Conservation (phyloP, 2,797 vertebrate genomes). For the Chaetophractus vellerosus region DNA sequence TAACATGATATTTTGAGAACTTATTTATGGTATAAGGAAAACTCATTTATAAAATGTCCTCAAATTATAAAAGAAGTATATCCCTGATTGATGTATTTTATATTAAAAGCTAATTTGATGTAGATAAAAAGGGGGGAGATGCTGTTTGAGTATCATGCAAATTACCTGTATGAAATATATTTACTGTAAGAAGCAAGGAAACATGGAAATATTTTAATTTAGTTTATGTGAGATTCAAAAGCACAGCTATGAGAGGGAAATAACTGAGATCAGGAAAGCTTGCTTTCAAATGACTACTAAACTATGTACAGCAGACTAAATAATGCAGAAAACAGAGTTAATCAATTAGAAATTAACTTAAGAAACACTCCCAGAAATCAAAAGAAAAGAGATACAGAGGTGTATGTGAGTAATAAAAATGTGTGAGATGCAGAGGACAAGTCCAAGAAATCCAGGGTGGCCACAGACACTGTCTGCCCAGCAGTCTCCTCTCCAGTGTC, state of each 20-base stretch:
- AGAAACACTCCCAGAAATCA: not conserved
- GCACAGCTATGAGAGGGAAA: not conserved
- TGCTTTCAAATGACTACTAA: not conserved
- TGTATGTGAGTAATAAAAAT: not conserved
- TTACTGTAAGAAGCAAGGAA: not conserved
- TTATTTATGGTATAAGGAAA: not conserved
- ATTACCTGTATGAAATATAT: not conserved
- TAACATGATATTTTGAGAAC: not conserved
- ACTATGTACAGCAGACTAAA: not conserved
- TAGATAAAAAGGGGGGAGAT: not conserved
- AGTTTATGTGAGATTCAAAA: not conserved
- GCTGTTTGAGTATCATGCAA: not conserved
- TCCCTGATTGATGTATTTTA: not conserved
- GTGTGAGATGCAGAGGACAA: not conserved
- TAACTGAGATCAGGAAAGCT: not conserved
- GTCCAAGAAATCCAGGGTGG: not conserved
- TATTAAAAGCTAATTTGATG: not conserved
- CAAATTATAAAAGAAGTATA: constrained; percentile 18
- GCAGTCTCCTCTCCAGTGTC: not conserved
- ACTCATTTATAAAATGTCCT: not conserved
- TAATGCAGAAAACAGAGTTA: not conserved
- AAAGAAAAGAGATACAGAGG: not conserved
- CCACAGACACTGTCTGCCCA: too few species aligned
- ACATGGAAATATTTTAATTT: not conserved
- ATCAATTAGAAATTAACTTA: not conserved